Base-by-base conservation (phyloP, 2,797 vertebrate species). In the Bradypodion pumilum region DNA sequence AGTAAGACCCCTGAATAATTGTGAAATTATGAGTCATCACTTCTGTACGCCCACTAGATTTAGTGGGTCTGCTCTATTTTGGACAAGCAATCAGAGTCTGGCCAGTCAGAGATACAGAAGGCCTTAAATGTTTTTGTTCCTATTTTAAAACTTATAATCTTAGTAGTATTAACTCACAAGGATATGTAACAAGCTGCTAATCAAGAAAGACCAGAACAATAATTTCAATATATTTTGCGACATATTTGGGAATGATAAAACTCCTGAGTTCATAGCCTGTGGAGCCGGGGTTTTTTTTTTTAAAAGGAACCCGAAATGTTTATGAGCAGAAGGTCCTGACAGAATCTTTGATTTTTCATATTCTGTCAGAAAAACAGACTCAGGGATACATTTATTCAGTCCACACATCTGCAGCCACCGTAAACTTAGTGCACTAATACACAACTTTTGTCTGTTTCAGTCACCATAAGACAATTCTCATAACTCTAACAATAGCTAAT, bases 131-230 rank as follows among this genome's bases (percentile, higher is more conserved):
- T 66, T 13, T 49, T 42, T 46, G 32, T 46, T 12, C 40, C 63
- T 32, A 29, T 29, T 72, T 59, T 62, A 23, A 37, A 69, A 37
- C 32, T 32, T 56, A 21, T 40, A 59, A 68, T 68, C 35, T 68
- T 5, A 29, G 40, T 80, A 75, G 42, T 84, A 80, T 78, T 86
- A 85, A 88, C 35, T 82, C 46, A 70, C 86, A 68, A 16, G 78
- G 60, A 86, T 84, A 75, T 44, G 35, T 78, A 81, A 80, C 46
- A 29, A 7, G 2, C 16, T 74, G 78, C 27, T 44, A 83, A 32
- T 75, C 65, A 85, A 78, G 80, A 75, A 90, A 88, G 8, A 5
- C 83, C 2, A 42, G 32, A 56, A n/a, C 44, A 19, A 19, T n/a
- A 42, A 83, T 77, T 73, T 76, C 42, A 66, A 40, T 46, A 69